These are phyloP conservation scores for Drosophila nikananu DNA, from an alignment of 1,140 invertebrate genomes.

Conservation along the genomic window DNA sequence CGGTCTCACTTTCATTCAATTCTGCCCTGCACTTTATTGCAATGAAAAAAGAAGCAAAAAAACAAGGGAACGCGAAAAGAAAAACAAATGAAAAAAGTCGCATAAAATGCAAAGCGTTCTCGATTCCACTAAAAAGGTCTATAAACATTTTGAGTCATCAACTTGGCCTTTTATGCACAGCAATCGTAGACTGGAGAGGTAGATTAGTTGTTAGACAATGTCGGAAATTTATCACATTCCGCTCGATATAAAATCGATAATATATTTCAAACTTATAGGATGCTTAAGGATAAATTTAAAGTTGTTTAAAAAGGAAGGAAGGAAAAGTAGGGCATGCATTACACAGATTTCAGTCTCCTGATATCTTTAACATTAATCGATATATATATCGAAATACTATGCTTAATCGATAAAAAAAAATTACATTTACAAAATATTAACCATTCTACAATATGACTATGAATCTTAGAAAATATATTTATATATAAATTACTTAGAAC, in stretches of 20 bases:
- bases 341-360: neutral
- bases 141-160: conserved; percentile 67
- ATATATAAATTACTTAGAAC: too few species aligned
- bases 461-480: neutral
- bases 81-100: conserved; percentile 43
- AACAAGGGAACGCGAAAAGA: conserved; percentile 1
- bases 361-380: neutral
- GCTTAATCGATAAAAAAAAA: neutral
- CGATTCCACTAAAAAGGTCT: conserved; percentile 60
- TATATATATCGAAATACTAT: neutral
- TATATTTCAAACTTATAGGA: neutral
- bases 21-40: conserved; percentile 59
- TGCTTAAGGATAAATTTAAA: neutral
- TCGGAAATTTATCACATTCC: neutral
- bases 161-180: conserved; percentile 9
- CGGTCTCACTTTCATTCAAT: conserved; percentile 69
- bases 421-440: neutral
- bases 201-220: too few species aligned
- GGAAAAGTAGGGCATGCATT: neutral
- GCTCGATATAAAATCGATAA: neutral
- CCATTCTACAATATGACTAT: neutral
- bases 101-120: conserved; percentile 65
- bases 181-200: neutral
- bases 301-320: neutral
- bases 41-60: conserved; percentile 10